These are phyloP conservation scores for Rotaria magnacalcarata DNA, from an alignment of 2,888 invertebrate species.

Conservation along the genomic window DNA sequence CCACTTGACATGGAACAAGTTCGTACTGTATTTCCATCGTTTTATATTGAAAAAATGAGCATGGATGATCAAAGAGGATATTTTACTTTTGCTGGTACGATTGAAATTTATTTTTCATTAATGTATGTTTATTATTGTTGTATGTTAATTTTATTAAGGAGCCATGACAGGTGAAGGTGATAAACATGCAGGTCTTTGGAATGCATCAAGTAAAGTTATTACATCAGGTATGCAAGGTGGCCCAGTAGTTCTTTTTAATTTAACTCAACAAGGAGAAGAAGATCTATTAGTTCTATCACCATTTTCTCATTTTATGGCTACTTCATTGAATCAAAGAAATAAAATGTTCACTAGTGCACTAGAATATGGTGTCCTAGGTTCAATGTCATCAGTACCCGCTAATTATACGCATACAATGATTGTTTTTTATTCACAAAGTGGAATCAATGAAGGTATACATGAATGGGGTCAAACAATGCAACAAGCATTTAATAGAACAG, in stretches of 20 bases:
- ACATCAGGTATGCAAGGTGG: constrained; percentile 40
- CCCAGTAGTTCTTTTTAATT: constrained; percentile 41
- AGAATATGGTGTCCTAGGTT: constrained; percentile 52
- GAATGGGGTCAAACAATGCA: constrained; percentile 40
- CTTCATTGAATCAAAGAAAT: constrained; percentile 38
- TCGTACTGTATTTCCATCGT: constrained; percentile 31
- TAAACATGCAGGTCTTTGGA: constrained; percentile 43
- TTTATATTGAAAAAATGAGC: not conserved
- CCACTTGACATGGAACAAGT: not conserved
- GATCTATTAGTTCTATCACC: constrained; percentile 40
- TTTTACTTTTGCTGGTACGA: not conserved
- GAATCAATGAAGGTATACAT: constrained; percentile 50
- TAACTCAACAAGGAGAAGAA: not conserved
- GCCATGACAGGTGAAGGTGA: constrained; percentile 42
- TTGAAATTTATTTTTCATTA: not conserved
- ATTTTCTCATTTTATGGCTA: constrained; percentile 45
- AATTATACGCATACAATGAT: constrained; percentile 49
- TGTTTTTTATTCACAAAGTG: constrained; percentile 48
- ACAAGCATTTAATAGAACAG: not conserved
- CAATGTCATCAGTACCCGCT: constrained; percentile 49
- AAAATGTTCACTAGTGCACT: constrained; percentile 43
- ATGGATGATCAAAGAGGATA: not conserved
- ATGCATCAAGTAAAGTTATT: constrained; percentile 36
- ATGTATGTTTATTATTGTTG: not conserved
- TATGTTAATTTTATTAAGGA: not conserved